phyloP scores from a whole-genome alignment of 1,140 invertebrate genomes.

The Apis mellifera region Amel_HAv3.1 CM009943.2:9295501-9296000 shows the following conservation, averaged over 20 bases:
- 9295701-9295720: conserved; percentile 63
- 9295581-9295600: conserved; percentile 23
- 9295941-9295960: conserved; percentile 31
- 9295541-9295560: neutral
- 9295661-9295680: conserved; percentile 62
- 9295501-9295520: too few relatives aligned
- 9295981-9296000: neutral
- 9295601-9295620: conserved; percentile 19
- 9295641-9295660: conserved; percentile 42
- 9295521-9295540: too few relatives aligned
- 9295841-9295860: conserved; percentile 15
- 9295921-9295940: neutral
- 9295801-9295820: conserved; percentile 31
- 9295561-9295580: neutral
- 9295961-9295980: neutral
- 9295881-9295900: conserved; percentile 19
- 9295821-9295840: conserved; percentile 15
- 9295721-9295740: conserved; percentile 64
- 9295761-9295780: conserved; percentile 40
- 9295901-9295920: conserved; percentile 9
- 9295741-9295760: conserved; percentile 37
- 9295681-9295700: conserved; percentile 64
- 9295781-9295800: conserved; percentile 50
- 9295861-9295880: conserved; percentile 27
- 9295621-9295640: conserved; percentile 66